phyloP scores from a whole-genome alignment of 2,113 vertebrate genomes.

The Oncorhynchus tshawytscha region DNA sequence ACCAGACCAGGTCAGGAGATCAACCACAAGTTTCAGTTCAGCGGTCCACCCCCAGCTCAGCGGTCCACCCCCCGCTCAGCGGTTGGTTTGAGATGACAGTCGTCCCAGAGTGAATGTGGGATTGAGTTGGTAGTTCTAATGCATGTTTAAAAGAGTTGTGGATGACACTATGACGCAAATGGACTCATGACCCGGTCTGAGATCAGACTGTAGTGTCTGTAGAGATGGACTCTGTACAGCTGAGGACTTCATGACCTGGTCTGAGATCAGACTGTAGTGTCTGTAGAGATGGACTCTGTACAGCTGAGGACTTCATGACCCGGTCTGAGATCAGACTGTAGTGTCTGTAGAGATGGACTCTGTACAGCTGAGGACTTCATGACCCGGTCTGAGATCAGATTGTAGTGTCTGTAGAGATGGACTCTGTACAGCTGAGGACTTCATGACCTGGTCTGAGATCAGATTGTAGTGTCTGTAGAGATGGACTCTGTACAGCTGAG shows the following conservation, averaged over 20 bases:
- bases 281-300: too few species aligned
- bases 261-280: background rate
- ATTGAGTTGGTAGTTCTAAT: background rate
- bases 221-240: background rate
- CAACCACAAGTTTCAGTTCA: conserved; percentile 59
- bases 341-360: background rate
- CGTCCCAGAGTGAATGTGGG: background rate
- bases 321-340: background rate
- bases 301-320: too few species aligned
- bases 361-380: too few species aligned
- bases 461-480: background rate
- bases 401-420: background rate
- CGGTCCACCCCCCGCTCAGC: background rate
- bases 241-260: background rate
- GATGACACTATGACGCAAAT: background rate
- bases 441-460: background rate
- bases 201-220: background rate
- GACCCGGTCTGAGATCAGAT: too few species aligned
- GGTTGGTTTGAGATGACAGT: background rate
- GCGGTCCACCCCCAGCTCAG: background rate
- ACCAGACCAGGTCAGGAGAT: conserved; percentile 58
- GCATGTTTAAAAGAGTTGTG: background rate
- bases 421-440: background rate
- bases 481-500: background rate
- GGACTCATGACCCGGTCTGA: background rate